Conservation (phyloP, 2,113 vertebrate species). For the Nycticorax nycticorax region DNA sequence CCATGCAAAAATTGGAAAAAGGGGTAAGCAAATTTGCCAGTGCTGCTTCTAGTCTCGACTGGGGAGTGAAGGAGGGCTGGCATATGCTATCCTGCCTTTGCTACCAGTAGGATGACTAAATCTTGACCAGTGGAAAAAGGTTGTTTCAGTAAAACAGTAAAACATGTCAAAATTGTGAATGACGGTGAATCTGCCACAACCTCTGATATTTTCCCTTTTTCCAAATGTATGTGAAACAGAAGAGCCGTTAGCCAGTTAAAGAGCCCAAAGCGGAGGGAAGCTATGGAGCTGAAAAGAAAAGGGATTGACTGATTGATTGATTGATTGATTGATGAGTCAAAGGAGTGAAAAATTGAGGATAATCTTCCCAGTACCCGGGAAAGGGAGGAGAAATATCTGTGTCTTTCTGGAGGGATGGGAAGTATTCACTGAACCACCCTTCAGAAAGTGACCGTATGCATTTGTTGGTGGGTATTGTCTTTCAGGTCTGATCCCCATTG, state of each 20-base stretch:
- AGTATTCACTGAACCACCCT: neutral
- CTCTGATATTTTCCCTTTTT: neutral
- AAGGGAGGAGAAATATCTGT: neutral
- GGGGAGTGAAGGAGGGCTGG: neutral
- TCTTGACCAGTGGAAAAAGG: neutral
- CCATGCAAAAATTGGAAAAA: neutral
- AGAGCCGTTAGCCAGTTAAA: neutral
- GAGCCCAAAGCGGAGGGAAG: neutral
- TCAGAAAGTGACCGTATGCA: neutral
- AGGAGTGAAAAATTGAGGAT: neutral
- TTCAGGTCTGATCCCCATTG: slow-evolving; percentile 9
- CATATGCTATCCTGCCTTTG: neutral
- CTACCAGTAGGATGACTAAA: neutral
- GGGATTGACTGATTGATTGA: too few relatives aligned
- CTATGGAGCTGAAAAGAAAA: neutral
- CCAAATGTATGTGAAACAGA: neutral
- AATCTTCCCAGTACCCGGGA: neutral
- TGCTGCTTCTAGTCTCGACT: neutral
- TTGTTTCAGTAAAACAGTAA: neutral
- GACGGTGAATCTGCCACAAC: neutral
- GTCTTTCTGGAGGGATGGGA: neutral
- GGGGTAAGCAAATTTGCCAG: neutral
- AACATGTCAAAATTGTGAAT: neutral
- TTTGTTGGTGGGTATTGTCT: neutral
- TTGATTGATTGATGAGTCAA: neutral